These are phyloP conservation scores for Drosophila pseudoobscura DNA, from an alignment of 1,140 invertebrate species.

Conservation along the genomic window DNA sequence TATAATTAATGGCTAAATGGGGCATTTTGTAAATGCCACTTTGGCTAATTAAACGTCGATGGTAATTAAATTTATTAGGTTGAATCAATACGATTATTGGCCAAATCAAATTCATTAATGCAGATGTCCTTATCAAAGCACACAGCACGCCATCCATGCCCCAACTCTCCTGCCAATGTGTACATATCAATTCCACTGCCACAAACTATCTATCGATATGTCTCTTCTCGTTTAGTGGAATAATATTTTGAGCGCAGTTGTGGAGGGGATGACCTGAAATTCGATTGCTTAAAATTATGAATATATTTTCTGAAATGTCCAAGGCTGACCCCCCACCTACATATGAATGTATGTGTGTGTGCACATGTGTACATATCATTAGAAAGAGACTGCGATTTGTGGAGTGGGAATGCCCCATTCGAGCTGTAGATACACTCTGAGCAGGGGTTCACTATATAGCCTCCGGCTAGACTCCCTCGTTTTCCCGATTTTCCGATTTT, in stretches of 20 bases:
- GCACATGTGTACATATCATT: too few species aligned
- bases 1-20: constrained; percentile 20
- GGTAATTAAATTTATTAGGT: constrained; percentile 56
- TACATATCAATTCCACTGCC: neutral
- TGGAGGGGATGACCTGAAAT: constrained; percentile 27
- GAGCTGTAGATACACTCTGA: constrained; percentile 12
- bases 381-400: too few species aligned
- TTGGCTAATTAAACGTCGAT: constrained; percentile 55
- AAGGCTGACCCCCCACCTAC: neutral
- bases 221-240: neutral
- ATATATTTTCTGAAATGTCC: neutral
- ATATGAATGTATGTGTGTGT: too few species aligned
- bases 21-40: constrained; percentile 17
- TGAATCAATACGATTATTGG: constrained; percentile 48
- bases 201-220: constrained; percentile 5
- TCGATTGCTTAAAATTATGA: constrained; percentile 19
- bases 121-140: constrained; percentile 20
- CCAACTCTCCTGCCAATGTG: neutral
- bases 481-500: neutral
- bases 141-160: neutral
- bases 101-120: constrained; percentile 47
- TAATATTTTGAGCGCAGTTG: constrained; percentile 35
- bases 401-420: constrained; percentile 1
- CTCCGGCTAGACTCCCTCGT: constrained; percentile 13
- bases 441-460: neutral